These are phyloP conservation scores for Schizotus pectinicornis DNA, from an alignment of 2,888 invertebrate genomes.

Conservation along the genomic window DNA sequence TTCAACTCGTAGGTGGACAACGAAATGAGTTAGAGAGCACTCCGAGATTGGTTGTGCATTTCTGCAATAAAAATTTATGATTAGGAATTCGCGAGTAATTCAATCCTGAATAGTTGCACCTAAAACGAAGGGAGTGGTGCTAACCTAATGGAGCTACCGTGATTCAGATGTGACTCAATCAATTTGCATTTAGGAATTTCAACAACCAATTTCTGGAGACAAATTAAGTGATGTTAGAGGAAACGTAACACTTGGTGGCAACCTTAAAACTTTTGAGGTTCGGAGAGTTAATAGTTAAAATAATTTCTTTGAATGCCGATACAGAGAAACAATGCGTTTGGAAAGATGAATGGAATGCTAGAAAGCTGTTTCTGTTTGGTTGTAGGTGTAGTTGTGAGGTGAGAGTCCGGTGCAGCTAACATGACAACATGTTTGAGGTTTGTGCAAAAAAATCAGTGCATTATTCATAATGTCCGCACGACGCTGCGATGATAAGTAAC, in stretches of 20 bases:
- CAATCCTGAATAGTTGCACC: no score
- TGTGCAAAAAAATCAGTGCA: constrained; percentile 14
- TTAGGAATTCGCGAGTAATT: no score
- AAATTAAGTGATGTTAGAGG: constrained; percentile 6
- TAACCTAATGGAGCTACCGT: no score
- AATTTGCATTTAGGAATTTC: no score
- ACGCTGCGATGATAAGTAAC: constrained; percentile 12
- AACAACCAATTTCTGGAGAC: neutral
- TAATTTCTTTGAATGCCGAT: constrained; percentile 6
- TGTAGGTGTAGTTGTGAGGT: constrained; percentile 49
- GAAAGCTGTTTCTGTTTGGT: constrained; percentile 48
- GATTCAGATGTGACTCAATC: no score
- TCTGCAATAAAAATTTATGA: no score
- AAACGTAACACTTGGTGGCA: no score
- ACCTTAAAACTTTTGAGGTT: no score
- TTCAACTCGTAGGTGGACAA: no score
- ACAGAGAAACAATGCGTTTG: constrained; percentile 15
- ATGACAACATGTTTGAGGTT: constrained; percentile 44
- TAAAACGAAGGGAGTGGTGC: no score
- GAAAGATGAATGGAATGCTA: constrained; percentile 48
- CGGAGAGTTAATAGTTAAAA: neutral
- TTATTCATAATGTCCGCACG: constrained; percentile 6
- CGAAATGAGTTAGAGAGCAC: no score
- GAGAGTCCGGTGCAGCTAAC: constrained; percentile 45
- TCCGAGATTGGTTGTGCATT: no score